Evolutionary conservation across 1,140 invertebrate species (phyloP).

Genomic region (Euwallacea fornicatus): DNA sequence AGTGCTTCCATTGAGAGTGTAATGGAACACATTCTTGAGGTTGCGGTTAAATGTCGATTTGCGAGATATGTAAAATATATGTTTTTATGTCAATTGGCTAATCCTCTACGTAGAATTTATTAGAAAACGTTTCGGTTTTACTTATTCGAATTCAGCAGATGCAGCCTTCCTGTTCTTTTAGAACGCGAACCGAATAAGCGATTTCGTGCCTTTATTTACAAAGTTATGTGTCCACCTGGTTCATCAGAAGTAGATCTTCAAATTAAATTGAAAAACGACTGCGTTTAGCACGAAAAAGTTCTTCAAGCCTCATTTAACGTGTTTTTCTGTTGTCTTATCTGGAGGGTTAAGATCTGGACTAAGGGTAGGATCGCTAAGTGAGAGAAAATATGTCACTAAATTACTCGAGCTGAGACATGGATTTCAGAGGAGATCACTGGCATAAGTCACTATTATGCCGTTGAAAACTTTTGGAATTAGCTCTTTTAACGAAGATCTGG

Average conservation of each 20-base stretch:
- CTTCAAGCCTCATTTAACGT: too few relatives aligned
- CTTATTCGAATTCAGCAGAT: slow-evolving; percentile 8
- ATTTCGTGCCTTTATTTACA: not conserved
- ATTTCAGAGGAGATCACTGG: slow-evolving; percentile 41
- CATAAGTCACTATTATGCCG: too few relatives aligned
- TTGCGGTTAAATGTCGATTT: slow-evolving; percentile 1
- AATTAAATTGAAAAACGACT: too few relatives aligned
- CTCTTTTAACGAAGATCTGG: slow-evolving; percentile 40
- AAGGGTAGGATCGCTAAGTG: slow-evolving; percentile 54
- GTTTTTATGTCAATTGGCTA: slow-evolving; percentile 17
- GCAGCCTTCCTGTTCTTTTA: not conserved
- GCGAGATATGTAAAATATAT: slow-evolving; percentile 13
- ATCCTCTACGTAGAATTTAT: slow-evolving; percentile 11
- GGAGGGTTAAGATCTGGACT: slow-evolving; percentile 44
- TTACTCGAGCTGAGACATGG: slow-evolving; percentile 50
- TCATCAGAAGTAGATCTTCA: too few relatives aligned
- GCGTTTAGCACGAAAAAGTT: too few relatives aligned
- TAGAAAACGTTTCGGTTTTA: slow-evolving; percentile 11
- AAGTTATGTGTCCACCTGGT: too few relatives aligned
- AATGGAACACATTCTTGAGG: not conserved
- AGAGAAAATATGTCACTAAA: slow-evolving; percentile 42
- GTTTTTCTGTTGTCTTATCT: not conserved
- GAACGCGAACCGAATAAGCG: slow-evolving; percentile 7
- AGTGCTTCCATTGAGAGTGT: not conserved
- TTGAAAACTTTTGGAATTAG: slow-evolving; percentile 34